These are phyloP conservation scores for Xanthia icteritia DNA, from an alignment of 2,888 invertebrate genomes.

Conservation along the genomic window DNA sequence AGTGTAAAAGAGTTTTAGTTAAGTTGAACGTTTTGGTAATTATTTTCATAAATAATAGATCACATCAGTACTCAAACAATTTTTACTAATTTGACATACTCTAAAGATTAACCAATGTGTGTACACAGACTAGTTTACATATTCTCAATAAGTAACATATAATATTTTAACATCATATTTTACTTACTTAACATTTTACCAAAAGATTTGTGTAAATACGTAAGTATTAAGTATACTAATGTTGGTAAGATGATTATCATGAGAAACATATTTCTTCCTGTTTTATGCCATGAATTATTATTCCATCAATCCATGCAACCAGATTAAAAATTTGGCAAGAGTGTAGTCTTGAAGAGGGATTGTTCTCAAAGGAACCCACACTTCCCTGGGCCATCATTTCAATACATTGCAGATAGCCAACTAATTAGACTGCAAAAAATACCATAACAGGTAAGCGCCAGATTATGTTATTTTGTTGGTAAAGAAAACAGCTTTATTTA, in stretches of 20 bases:
- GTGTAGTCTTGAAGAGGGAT: not conserved
- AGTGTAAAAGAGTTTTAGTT: conserved; percentile 12
- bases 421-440: not conserved
- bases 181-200: conserved; percentile 8
- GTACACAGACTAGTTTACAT: conserved; percentile 19
- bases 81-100: conserved; percentile 13
- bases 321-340: not conserved
- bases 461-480: not conserved
- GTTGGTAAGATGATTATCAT: not conserved
- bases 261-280: not conserved
- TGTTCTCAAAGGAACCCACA: not conserved
- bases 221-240: not conserved
- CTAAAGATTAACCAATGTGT: conserved; percentile 27
- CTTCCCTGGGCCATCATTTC: not conserved
- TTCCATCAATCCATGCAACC: too few relatives aligned
- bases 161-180: conserved; percentile 15
- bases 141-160: conserved; percentile 29
- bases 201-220: conserved; percentile 6
- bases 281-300: not conserved
- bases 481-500: not conserved
- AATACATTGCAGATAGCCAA: not conserved
- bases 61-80: conserved; percentile 13
- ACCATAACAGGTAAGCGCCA: not conserved
- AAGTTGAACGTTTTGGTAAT: conserved; percentile 16
- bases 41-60: conserved; percentile 15